phyloP scores from a whole-genome alignment of 2,888 invertebrate genomes.

The Melanostoma scalare region DNA sequence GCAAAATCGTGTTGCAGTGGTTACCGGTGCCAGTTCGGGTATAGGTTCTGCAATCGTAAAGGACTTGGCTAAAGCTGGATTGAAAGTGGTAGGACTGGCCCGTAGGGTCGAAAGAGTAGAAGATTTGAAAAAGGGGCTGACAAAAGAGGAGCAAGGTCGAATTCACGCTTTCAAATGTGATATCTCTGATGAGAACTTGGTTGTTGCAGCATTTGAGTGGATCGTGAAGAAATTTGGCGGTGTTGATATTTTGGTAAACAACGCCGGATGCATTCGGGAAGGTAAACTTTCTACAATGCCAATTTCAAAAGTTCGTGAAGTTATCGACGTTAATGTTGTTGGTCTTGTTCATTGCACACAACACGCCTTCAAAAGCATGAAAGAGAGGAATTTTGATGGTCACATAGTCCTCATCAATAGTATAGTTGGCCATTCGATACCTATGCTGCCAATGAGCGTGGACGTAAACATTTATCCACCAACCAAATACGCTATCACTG shows the following conservation, averaged over 20 bases:
- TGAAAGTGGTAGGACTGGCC: conserved; percentile 84
- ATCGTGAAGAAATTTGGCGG: conserved; percentile 83
- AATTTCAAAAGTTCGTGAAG: conserved; percentile 75
- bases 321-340: conserved; percentile 82
- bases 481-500: conserved; percentile 79
- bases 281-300: conserved; percentile 75
- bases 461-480: conserved; percentile 79
- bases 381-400: conserved; percentile 79
- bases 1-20: conserved; percentile 84
- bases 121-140: conserved; percentile 72
- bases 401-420: conserved; percentile 83
- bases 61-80: conserved; percentile 82
- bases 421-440: conserved; percentile 77
- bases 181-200: conserved; percentile 82
- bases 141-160: conserved; percentile 49
- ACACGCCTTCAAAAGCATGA: conserved; percentile 82
- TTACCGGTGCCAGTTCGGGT: conserved; percentile 85
- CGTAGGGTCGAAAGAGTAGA: conserved; percentile 80
- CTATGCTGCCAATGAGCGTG: conserved; percentile 66
- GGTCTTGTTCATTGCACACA: conserved; percentile 82
- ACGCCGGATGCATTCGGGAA: conserved; percentile 82
- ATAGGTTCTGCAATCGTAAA: conserved; percentile 83
- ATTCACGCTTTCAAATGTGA: conserved; percentile 79
- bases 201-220: conserved; percentile 82
- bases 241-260: conserved; percentile 84